These are phyloP conservation scores for Miniopterus natalensis DNA, from an alignment of 2,113 vertebrate species.

Conservation along the genomic window DNA sequence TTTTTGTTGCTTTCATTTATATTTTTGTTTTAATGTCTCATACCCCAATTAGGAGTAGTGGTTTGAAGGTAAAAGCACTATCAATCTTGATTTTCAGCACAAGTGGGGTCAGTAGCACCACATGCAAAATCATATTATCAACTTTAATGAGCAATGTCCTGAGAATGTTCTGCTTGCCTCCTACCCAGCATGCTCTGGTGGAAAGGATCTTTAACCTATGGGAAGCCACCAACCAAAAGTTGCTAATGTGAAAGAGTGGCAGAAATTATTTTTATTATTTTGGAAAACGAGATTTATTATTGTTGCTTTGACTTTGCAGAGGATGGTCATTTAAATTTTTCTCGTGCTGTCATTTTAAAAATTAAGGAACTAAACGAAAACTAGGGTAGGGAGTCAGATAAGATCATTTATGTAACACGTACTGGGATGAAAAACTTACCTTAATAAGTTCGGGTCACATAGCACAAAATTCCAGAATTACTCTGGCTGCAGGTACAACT, in stretches of 20 bases:
- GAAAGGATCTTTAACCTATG: not conserved
- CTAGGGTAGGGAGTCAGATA: not conserved
- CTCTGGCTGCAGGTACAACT: not conserved
- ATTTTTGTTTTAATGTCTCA: conserved; percentile 49
- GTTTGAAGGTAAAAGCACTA: not conserved
- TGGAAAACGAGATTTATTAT: not conserved
- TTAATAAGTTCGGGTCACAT: not conserved
- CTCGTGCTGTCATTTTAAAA: not conserved
- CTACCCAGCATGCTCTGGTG: not conserved
- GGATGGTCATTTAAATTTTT: not conserved
- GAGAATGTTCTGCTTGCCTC: not conserved
- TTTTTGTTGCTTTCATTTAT: not conserved
- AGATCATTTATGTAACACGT: not conserved
- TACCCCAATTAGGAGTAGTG: not conserved
- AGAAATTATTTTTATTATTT: not conserved
- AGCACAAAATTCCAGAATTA: conserved; percentile 31
- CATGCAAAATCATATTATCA: conserved; percentile 35
- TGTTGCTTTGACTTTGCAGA: not conserved
- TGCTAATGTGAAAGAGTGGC: not conserved
- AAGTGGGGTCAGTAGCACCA: not conserved
- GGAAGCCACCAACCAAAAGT: conserved; percentile 19
- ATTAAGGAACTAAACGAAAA: not conserved
- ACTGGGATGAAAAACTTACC: not conserved
- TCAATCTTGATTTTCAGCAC: conserved; percentile 12
- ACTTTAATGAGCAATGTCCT: not conserved